Evolutionary conservation across 1,140 invertebrate species (phyloP), one percentile per base, ranked within the genome.

Genomic region (Ips nitidus): DNA sequence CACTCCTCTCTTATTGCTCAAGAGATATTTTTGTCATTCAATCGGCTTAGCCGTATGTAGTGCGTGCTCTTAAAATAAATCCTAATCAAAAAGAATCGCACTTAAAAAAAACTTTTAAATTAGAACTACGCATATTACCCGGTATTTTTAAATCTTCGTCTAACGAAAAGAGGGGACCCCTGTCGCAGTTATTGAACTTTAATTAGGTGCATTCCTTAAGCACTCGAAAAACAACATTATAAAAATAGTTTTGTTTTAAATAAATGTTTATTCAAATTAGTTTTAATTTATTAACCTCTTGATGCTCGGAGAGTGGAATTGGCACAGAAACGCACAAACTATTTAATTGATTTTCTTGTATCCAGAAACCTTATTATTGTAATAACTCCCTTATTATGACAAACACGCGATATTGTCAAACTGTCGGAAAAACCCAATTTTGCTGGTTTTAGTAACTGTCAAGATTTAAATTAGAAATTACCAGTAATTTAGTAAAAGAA

Each of bases 101-200:
- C 43, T 58, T 52, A 58, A 66, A 57, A 60, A 66, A 66, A 58
- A 66, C 42, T 47, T 66, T 66, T 66, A 66, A 66, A 58, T 66
- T 66, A 66, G 65, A 66, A 58, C 65, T 66, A 66, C 55, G 41
- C 41, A 37, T 58, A 65, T 56, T 42, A 47, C 50, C 38, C 65
- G 22, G 42, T 50, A 55, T 65, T 55, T 70, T 70, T 70, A 70
- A 70, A 70, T 70, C 52, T 70, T 58, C 45, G 52, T 64, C 68
- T 45, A 53, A 45, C 41, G 41, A 45, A 40, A 53, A 37, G n/a
- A 53, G 62, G 63, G 62, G 62, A 65, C 45, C 36, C 36, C 50
- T 65, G 36, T 3, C 52, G 68, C 68, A 42, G 69, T 59, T 70
- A 70, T 70, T 64, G 69, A 70, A 70, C 69, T 70, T 70, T 70